Evolutionary conservation across 2,888 invertebrate genomes (phyloP), one percentile per base, ranked within the genome.

Genomic region (Lochmaea capreae): DNA sequence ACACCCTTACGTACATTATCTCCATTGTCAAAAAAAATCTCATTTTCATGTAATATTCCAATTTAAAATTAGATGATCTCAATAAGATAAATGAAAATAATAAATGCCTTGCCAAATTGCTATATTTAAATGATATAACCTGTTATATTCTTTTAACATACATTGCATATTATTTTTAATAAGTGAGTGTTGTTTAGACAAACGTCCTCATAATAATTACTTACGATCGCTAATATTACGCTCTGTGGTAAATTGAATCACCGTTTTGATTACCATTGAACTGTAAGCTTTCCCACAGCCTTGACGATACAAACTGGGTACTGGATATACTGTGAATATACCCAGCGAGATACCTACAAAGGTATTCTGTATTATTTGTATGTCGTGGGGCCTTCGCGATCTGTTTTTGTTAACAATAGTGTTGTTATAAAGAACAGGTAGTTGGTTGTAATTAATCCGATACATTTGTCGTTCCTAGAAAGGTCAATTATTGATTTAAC

Each of bases 221-320:
- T 75, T 74, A 75, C 73, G 77, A 75, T 76, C 75, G 77, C 76
- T 70, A 71, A 76, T 76, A 73, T 75, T 70, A 70, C 46, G 77
- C 74, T 74, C 74, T 76, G 77, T 71, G 76, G 75, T 77, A 72
- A 75, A 79, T 78, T 79, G 78, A 81, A 79, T 80, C 79, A 81
- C 80, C 77, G 76, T 81, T 80, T 79, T 79, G 81, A 79, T 81
- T 80, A 80, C 78, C 79, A 80, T 80, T 81, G 80, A 79, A 81
- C 77, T 80, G 80, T 78, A 79, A 80, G 78, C 75, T 78, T 81
- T 81, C 81, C 79, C 81, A 81, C 78, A 81, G 79, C 81, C 81
- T 81, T 81, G 81, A 79, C 79, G 78, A 73, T 69, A 65, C 67
- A 54, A 75, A 71, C 75, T 49, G 75, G 68, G 72, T 72, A 49